Percentiles rank a stretch among this genome's conserved stretches.
phyloP scores from a whole-genome alignment of 2,113 vertebrate genomes.

The Peromyscus maniculatus region DNA sequence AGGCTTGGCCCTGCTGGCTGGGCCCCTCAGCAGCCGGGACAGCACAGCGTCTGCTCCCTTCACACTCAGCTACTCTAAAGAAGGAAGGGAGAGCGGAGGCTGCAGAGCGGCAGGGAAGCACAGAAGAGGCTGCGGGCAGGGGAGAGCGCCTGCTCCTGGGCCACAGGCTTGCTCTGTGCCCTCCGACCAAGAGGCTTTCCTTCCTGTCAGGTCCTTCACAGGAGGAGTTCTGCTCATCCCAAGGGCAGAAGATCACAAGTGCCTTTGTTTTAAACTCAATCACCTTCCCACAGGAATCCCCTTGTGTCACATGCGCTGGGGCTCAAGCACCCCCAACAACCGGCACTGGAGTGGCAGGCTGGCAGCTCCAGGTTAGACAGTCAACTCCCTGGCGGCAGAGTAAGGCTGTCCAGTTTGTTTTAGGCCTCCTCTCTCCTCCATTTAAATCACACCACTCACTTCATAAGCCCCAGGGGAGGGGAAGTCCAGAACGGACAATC shows the following conservation, averaged over 20 bases:
- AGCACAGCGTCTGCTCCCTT: accelerated
- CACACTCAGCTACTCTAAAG: not conserved
- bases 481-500: constrained; percentile 1
- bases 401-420: not conserved
- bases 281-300: not conserved
- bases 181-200: not conserved
- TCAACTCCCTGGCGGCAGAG: constrained; percentile 20
- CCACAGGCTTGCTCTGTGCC: not conserved
- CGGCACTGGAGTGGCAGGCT: constrained; percentile 11
- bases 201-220: not conserved
- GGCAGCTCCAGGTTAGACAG: not conserved
- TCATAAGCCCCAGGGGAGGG: not conserved
- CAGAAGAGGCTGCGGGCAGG: not conserved
- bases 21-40: not conserved
- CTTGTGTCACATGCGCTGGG: not conserved
- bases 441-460: not conserved
- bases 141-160: not conserved
- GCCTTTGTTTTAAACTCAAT: constrained; percentile 12
- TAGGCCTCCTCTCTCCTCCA: not conserved
- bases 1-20: not conserved
- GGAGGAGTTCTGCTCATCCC: not conserved
- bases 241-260: not conserved
- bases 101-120: not conserved
- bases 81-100: not conserved
- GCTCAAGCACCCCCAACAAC: not conserved